Base-by-base conservation (phyloP, 2,113 vertebrate genomes). In the Gadus macrocephalus region DNA sequence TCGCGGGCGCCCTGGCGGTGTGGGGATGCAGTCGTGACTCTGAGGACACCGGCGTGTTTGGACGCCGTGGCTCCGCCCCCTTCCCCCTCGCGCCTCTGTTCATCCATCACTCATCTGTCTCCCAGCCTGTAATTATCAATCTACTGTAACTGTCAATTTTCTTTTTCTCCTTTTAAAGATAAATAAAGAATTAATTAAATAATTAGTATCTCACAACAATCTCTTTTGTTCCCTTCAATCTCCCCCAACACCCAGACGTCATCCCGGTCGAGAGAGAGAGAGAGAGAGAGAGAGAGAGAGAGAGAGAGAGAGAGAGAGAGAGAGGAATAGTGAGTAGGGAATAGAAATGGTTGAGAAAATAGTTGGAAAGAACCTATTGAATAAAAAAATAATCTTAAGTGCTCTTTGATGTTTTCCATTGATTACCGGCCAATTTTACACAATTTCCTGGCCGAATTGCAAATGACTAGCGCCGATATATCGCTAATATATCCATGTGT, bases 131-230 rank as follows among this genome's bases (percentile, higher is more conserved):
- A 88, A 91, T 91, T 91, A 91, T 87, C 82, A 82, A 81, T 89
- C 87, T 85, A 89, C 86, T 85, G 85, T 84, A 89, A 88, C 83
- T 87, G 80, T 79, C 80, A 87, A 86, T 84, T 89, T 90, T 49
- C 1, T 84, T 89, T 90, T 89, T 89, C 90, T 49, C 2, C 83
- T 89, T 90, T 89, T 88, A 85, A 5, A 92, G 91, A 91, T 91
- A 91, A 93, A 92, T 87, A 91, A 88, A 90, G 80, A 90, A 91
- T 90, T 88, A 79, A 92, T 90, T 89, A 90, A 92, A 92, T 90
- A 92, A 89, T 88, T 87, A 89, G 86, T 82, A 86, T 87, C 84
- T 85, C 82, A 88, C 87, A 89, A 90, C 84, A 89, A 88, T 89
- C 86, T 86, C 83, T 78, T 91, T 92, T 92, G 87, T 71, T 90